A percentile compares a stretch with the other conserved stretches of the same genome.
phyloP scores from a whole-genome alignment of 2,113 vertebrate genomes.

The Tupaia chinensis region DNA sequence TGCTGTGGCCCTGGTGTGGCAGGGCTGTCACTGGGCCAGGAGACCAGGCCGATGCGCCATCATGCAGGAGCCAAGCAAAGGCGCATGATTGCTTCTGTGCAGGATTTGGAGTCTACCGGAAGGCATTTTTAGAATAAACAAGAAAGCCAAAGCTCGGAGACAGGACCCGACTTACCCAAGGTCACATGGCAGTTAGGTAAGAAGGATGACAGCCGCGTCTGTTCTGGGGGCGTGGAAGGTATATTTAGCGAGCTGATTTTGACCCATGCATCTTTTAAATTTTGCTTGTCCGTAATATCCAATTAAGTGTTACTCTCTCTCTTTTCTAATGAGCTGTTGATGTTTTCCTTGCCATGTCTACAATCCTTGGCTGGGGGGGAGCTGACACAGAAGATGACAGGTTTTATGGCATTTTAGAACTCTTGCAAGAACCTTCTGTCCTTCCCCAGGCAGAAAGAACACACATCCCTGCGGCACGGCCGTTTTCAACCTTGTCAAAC shows the following conservation, averaged over 20 bases:
- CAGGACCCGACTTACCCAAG: not conserved
- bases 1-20: fast-evolving
- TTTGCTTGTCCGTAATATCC: not conserved
- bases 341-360: fast-evolving
- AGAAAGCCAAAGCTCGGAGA: not conserved
- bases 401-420: fast-evolving
- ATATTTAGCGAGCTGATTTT: not conserved
- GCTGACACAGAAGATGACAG: too few species aligned
- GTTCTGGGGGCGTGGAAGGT: not conserved
- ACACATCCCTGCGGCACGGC: fast-evolving
- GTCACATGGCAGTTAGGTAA: not conserved
- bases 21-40: not conserved
- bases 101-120: not conserved
- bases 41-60: constrained; percentile 35
- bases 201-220: not conserved
- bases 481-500: too few species aligned
- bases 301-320: not conserved
- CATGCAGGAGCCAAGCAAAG: constrained; percentile 59
- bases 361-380: not conserved
- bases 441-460: not conserved
- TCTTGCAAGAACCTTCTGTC: not conserved
- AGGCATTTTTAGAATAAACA: not conserved
- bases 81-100: not conserved
- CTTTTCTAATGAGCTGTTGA: not conserved
- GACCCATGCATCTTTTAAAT: too few species aligned